Base-by-base conservation (phyloP, 2,888 invertebrate species). In the Gastracanthus pulcherrimus region DNA sequence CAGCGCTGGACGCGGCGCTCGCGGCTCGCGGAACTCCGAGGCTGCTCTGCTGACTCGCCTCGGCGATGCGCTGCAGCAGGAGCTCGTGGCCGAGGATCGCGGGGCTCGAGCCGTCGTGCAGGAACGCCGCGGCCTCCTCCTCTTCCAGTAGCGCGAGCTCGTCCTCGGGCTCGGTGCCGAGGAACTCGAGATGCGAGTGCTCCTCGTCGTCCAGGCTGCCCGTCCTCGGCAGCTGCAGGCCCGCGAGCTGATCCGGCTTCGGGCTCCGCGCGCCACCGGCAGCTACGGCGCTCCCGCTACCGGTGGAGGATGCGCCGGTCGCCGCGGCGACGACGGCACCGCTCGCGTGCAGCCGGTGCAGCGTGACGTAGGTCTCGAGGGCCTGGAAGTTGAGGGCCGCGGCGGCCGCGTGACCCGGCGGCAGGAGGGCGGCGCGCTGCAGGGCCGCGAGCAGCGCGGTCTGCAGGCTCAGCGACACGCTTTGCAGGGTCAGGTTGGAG, bases 311-410 rank as follows among this genome's bases (percentile, higher is more conserved):
- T 1, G 64, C 1, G 31, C 45, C 19, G 34, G 77, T 48, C n/a
- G 79, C 66, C 23, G 92, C 88, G 83, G 90, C 87, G 81, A 90
- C 92, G 71, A 93, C 92, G n/a, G 94, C 93, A n/a, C 94, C 94
- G 72, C 94, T 94, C 31, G 94, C 93, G 69, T 96, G 96, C 74
- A 97, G 93, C 85, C 97, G 94, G 92, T 97, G 97, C 83, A 97
- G 92, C 69, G 97, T 95, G 90, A 97, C 93, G 92, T 97, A 97
- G 62, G 96, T 97, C 93, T 97, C 97, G 82, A 97, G 92, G 36
- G 97, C 97, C 92, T 97, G 97, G 45, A 97, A 93, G 91, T 97
- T 97, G 26, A 97, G 93, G 0, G 97, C 97, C 48, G 96, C 96
- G 48, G 97, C 97, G 9, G 96, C 97, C 4, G 96, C 96, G 2